Evolutionary conservation across 2,888 invertebrate species (phyloP), one percentile per base, ranked within the genome.

Genomic region (Pseudococcus viburni): DNA sequence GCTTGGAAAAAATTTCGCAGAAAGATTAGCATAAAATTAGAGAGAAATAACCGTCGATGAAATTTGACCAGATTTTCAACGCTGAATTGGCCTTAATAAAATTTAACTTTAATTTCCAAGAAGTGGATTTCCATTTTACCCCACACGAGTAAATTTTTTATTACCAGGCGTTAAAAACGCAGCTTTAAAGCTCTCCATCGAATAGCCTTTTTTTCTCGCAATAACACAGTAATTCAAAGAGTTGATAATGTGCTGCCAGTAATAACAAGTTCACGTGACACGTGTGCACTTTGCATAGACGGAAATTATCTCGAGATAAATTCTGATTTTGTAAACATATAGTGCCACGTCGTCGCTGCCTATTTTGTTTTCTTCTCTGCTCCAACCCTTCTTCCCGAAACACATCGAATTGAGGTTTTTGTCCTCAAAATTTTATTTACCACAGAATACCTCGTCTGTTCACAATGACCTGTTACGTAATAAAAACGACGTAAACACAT

Each of bases 321-420:
- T 83, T 73, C 17, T 83, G 46, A 83, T 83, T 42, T 83, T 19
- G 80, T 83, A 83, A 83, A 83, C 80, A 83, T 17, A 33, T 17
- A 33, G 1, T 22, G 73, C 51, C 15, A 64, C 22, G 73, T 22
- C 19, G 80, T 22, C 19, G 46, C 33, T 46, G 80, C 80, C 80
- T 42, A 83, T 19, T 83, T 83, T 83, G 80, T 46, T 83, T 83
- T 80, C 42, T 42, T 42, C 42, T 42, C 6, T 3, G 9, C 5
- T 9, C 5, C 42, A n/a, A n/a, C 42, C 42, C 42, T 42, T 42
- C 0, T 42, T 9, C 33, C n/a, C 59, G n/a, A 3, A 7, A 17
- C 4, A 59, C 59, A n/a, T 4, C 42, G 19, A 42, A 80, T 80
- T 42, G 12, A 80, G 80, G 46, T 83, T 83, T 83, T 83, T 46